Percentiles rank a stretch among this genome's conserved stretches.
Evolutionary conservation across 2,888 invertebrate genomes (phyloP).

Genomic region (Rotaria macrura): DNA sequence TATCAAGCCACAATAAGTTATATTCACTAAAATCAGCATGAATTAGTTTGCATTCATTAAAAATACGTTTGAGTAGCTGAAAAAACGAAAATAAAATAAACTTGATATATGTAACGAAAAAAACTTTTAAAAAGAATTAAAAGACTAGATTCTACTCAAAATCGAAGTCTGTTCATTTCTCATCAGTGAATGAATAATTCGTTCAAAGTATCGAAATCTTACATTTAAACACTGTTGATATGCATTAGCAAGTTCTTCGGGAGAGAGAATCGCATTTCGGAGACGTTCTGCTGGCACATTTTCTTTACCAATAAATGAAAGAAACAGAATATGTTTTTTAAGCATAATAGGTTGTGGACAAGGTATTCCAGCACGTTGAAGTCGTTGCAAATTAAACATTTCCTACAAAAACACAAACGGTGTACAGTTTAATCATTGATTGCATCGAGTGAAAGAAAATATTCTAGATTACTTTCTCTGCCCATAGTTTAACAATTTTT

Average conservation of each 20-base stretch:
- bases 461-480: conserved; percentile 53
- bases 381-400: conserved; percentile 27
- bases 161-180: too few relatives aligned
- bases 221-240: conserved; percentile 52
- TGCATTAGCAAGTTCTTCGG: conserved; percentile 49
- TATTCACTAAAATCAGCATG: conserved; percentile 59
- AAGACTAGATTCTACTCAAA: too few relatives aligned
- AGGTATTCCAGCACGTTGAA: conserved; percentile 27
- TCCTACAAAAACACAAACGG: background rate
- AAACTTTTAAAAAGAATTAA: too few relatives aligned
- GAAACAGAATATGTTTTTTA: conserved; percentile 56
- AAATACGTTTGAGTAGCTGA: conserved; percentile 54
- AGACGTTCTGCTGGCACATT: conserved; percentile 54
- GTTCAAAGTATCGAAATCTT: background rate
- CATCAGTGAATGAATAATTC: too few relatives aligned
- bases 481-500: conserved; percentile 57
- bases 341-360: conserved; percentile 50
- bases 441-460: background rate
- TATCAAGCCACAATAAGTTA: conserved; percentile 56
- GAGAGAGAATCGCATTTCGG: conserved; percentile 51
- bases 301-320: conserved; percentile 56
- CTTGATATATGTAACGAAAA: background rate
- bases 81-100: conserved; percentile 34
- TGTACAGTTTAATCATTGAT: background rate
- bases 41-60: conserved; percentile 54